These are phyloP conservation scores for Porites lobata DNA, from an alignment of 92 coral and sea anemone species.

Conservation along the genomic window DNA sequence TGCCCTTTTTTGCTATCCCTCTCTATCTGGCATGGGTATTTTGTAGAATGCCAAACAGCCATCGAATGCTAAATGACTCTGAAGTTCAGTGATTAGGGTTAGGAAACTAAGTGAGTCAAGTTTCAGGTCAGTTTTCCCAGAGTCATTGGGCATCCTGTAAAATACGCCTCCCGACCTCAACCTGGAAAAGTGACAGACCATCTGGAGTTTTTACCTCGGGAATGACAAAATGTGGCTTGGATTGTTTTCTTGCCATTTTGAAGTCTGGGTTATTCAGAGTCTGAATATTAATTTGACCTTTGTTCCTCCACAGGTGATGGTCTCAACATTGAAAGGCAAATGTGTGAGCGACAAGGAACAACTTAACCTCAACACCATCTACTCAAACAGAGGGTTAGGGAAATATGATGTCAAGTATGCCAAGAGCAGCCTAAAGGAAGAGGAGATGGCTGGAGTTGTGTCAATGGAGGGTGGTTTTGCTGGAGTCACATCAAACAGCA, in stretches of 20 bases:
- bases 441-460: constrained; percentile 89
- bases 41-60: too few species aligned
- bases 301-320: constrained; percentile 59
- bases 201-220: too few species aligned
- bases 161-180: too few species aligned
- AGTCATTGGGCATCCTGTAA: too few species aligned
- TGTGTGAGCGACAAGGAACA: constrained; percentile 71
- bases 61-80: too few species aligned
- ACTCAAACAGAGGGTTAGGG: constrained; percentile 34
- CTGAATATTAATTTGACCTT: not conserved
- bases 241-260: not conserved
- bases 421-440: constrained; percentile 42
- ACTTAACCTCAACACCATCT: constrained; percentile 31
- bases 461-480: constrained; percentile 61
- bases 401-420: constrained; percentile 31
- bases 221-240: too few species aligned
- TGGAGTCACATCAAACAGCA: constrained; percentile 33
- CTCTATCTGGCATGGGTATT: too few species aligned
- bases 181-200: too few species aligned
- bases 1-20: too few species aligned
- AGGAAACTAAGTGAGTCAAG: too few species aligned
- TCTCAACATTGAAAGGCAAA: constrained; percentile 79
- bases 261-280: not conserved
- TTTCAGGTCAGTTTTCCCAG: too few species aligned
- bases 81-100: too few species aligned